These are phyloP conservation scores for Myotis planiceps DNA, from an alignment of 2,797 vertebrate genomes.

Conservation along the genomic window DNA sequence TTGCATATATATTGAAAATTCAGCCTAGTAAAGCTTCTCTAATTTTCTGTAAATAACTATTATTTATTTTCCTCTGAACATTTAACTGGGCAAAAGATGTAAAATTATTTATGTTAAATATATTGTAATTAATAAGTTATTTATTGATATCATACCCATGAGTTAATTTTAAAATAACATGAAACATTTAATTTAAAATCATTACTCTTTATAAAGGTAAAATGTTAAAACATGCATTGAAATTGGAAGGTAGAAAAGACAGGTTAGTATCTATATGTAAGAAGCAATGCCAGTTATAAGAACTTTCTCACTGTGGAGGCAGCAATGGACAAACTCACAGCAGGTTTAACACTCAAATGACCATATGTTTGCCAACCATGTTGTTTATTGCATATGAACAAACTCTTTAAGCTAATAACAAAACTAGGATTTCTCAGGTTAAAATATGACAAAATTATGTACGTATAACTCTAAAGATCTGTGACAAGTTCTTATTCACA, in stretches of 20 bases:
- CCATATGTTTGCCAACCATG: background rate
- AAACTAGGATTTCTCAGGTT: background rate
- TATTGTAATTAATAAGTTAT: background rate
- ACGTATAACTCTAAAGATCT: background rate
- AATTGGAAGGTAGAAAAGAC: background rate
- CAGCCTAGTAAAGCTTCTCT: background rate
- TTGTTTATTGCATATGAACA: background rate
- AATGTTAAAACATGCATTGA: background rate
- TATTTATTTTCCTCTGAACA: background rate
- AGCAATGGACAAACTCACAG: background rate
- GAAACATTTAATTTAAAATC: background rate
- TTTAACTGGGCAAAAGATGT: background rate
- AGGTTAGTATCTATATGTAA: background rate
- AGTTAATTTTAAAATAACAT: background rate
- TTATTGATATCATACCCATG: background rate
- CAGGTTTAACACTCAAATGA: background rate
- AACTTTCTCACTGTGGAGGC: background rate
- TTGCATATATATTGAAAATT: background rate
- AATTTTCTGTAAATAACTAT: slow-evolving; percentile 16
- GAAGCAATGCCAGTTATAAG: background rate
- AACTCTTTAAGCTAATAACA: background rate
- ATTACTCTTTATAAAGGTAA: background rate
- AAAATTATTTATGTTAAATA: background rate
- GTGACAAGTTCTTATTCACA: background rate
- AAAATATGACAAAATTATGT: background rate